phyloP scores from a whole-genome alignment of 1,140 invertebrate species.

The Ostrea edulis region DNA sequence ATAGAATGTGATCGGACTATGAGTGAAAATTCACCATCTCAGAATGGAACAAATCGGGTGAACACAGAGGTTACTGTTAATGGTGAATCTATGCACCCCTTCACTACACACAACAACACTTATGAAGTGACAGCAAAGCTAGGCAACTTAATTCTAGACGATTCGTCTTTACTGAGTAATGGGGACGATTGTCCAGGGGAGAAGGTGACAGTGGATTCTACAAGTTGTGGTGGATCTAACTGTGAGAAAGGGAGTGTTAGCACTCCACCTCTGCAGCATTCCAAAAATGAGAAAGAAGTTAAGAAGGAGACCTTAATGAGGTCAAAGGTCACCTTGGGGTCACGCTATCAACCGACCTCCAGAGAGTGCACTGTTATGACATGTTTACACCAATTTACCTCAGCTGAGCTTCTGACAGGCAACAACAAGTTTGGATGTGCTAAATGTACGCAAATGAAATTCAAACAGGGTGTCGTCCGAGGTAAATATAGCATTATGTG shows the following conservation, averaged over 20 bases:
- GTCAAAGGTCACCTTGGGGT: conserved; percentile 68
- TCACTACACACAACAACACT: background rate
- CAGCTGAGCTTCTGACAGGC: conserved; percentile 91
- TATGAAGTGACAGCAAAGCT: conserved; percentile 13
- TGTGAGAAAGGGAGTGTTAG: background rate
- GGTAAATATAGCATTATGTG: conserved; percentile 47
- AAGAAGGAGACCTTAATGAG: conserved; percentile 67
- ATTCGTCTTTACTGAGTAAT: background rate
- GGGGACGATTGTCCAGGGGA: background rate
- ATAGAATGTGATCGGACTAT: background rate
- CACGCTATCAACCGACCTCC: conserved; percentile 86
- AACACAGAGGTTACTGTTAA: background rate
- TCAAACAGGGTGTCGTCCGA: conserved; percentile 63
- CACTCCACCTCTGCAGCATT: conserved; percentile 44
- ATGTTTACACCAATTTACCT: conserved; percentile 95
- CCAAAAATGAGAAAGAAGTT: conserved; percentile 69
- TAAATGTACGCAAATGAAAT: conserved; percentile 86
- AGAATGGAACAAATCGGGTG: background rate
- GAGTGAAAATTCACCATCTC: background rate
- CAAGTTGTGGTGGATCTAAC: background rate
- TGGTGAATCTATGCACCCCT: background rate
- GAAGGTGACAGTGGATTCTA: background rate
- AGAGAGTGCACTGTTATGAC: conserved; percentile 88
- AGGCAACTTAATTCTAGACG: background rate
- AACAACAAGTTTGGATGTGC: conserved; percentile 96